Base-by-base conservation (phyloP, 2,888 invertebrate species). In the Acleris emargana region DNA sequence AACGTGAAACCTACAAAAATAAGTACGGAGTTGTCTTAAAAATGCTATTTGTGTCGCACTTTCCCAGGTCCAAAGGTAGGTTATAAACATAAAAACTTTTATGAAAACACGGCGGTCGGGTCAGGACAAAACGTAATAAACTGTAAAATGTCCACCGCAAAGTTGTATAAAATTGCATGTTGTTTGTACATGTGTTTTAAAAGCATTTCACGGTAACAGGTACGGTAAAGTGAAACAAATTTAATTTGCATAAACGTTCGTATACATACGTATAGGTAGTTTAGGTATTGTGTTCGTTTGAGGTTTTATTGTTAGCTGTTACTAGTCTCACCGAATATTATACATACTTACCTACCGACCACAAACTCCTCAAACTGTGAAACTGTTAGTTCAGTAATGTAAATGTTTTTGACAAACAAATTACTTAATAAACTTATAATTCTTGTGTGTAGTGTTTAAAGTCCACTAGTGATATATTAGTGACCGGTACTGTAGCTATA, bases 51-150 rank as follows among this genome's bases (percentile, higher is more conserved):
- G 81, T 77, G 72, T 73, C 76, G 76, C 81, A 78, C 74, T 80
- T 76, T 72, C 74, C 71, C 67, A 73, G 73, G 67, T 70, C 75
- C 68, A 64, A 75, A 74, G 74, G 76, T 73, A 68, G 73, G 81
- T 75, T 78, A 78, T 87, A 84, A 85, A 84, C 82, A 79, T 88
- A 84, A 88, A 89, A 89, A 88, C 74, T 88, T 88, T 88, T 86
- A 88, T 88, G 83, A 85, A 86, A 86, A 82, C 81, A 71, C 74
- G 73, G 73, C 73, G 79, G 71, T 73, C 74, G 79, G 76, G 76
- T 73, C 73, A 72, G 76, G 78, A 76, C 78, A 78, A 75, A 81
- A 79, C 72, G 84, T 84, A 86, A 88, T 88, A 88, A 86, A 86
- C 81, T 84, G 81, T 79, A 78, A 84, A 86, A 81, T 78, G 77